Evolutionary conservation across 2,888 invertebrate species (phyloP), one percentile per base, ranked within the genome.

Genomic region (Formica aserva): DNA sequence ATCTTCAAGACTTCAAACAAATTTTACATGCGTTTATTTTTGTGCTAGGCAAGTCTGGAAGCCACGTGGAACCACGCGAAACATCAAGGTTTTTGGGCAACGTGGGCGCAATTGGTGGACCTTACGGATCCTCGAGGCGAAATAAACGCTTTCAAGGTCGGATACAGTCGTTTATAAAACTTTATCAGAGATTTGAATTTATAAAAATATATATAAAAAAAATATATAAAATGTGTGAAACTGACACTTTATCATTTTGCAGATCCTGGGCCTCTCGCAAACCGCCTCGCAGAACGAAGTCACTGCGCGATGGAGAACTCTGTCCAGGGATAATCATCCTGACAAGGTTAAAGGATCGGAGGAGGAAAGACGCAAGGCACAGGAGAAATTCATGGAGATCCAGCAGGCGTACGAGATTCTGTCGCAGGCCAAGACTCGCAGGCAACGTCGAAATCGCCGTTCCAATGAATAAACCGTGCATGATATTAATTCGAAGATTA

Each of bases 381-480:
- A 98, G 93, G 97, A 98, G 88, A 97, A 96, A 76, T 99, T 99
- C 94, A 98, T 99, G 96, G 98, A 98, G 92, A 98, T 99, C 86
- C 98, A 98, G 92, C 97, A 98, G 93, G 98, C 99, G 0, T 99
- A 98, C 94, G 98, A 98, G 93, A 97, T 98, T 63, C 95, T 99
- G 0, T 98, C 98, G 11, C 98, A 97, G 90, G 97, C 97, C 89
- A 98, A 98, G 93, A 96, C 96, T 76, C 97, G 97, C 87, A 95
- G 98, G 72, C 96, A 96, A 87, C 95, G 97, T 75, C 96, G 96
- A 87, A 98, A 98, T 93, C 97, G 91, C 97, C 95, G 22, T 94
- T 88, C 60, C 82, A 89, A 91, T 22, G 77, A 72, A 5, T 82
- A 29, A 80, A 1, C 9, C 26, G 32, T 29, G 45, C 3, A 4